These are phyloP conservation scores for Carassius auratus DNA, from an alignment of 2,113 vertebrate genomes.

Conservation along the genomic window DNA sequence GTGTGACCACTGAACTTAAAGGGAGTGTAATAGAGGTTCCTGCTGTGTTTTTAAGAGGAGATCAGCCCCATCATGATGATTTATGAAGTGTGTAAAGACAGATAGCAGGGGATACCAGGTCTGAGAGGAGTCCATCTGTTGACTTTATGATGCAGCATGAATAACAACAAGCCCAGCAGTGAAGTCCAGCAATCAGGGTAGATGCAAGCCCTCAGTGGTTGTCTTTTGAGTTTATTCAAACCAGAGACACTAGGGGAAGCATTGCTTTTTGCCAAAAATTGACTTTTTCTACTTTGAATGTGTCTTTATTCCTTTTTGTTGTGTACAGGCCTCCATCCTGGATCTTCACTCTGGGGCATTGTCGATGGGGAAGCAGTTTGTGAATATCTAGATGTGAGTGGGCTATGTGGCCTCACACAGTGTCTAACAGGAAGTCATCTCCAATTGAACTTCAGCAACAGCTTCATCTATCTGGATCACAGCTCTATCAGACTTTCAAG, in stretches of 20 bases:
- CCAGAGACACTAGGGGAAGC: background rate
- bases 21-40: conserved; percentile 10
- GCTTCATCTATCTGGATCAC: background rate
- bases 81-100: conserved; percentile 36
- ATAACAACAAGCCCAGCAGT: background rate
- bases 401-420: background rate
- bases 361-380: conserved; percentile 93
- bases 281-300: conserved; percentile 4
- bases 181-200: background rate
- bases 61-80: conserved; percentile 28
- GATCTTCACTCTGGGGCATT: conserved; percentile 95
- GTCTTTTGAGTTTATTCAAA: conserved; percentile 11
- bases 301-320: conserved; percentile 42
- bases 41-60: conserved; percentile 12
- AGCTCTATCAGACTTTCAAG: conserved; percentile 29
- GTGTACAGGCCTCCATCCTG: conserved; percentile 88
- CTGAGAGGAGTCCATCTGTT: conserved; percentile 21
- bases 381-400: conserved; percentile 91
- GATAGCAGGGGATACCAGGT: conserved; percentile 4
- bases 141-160: background rate
- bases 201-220: background rate
- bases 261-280: background rate
- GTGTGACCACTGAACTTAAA: conserved; percentile 11
- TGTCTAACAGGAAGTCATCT: background rate
- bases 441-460: background rate